These are phyloP conservation scores for Thunnus maccoyii DNA, from an alignment of 2,113 vertebrate species.

Conservation along the genomic window DNA sequence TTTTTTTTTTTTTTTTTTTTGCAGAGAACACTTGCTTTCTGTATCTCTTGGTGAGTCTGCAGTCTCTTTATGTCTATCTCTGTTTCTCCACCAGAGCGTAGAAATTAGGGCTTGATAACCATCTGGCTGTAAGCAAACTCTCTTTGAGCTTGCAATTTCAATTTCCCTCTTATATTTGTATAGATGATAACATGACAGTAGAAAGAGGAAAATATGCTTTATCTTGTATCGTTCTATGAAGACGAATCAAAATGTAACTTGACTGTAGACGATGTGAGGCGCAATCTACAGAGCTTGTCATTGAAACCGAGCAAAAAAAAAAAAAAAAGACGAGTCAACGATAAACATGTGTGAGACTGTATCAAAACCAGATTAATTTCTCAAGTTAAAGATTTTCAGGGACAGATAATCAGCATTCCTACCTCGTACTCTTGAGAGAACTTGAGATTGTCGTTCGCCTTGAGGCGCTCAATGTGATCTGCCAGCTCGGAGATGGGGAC, in stretches of 20 bases:
- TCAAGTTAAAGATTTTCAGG: constrained; percentile 48
- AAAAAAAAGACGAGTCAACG: constrained; percentile 11
- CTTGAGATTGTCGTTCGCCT: constrained; percentile 98
- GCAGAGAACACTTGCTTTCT: constrained; percentile 32
- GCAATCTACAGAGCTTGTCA: not conserved
- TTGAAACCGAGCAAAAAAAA: constrained; percentile 28
- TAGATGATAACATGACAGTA: constrained; percentile 61
- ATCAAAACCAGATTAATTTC: constrained; percentile 43
- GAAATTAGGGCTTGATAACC: constrained; percentile 68
- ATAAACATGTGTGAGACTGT: constrained; percentile 35
- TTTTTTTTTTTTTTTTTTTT: constrained; percentile 2
- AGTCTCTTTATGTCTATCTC: constrained; percentile 50
- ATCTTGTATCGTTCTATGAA: constrained; percentile 51
- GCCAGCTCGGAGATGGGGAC: constrained; percentile 95
- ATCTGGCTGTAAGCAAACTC: constrained; percentile 75
- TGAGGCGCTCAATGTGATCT: constrained; percentile 95
- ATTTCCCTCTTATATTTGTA: constrained; percentile 59
- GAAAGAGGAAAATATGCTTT: constrained; percentile 48
- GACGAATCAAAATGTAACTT: constrained; percentile 42
- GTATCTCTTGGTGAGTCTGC: constrained; percentile 35
- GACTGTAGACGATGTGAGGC: not conserved
- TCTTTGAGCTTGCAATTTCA: constrained; percentile 75
- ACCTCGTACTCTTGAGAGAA: constrained; percentile 99
- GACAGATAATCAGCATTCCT: constrained; percentile 73
- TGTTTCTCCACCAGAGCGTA: constrained; percentile 52